phyloP scores from a whole-genome alignment of 2,113 vertebrate genomes.

The Phainopepla nitens region DNA sequence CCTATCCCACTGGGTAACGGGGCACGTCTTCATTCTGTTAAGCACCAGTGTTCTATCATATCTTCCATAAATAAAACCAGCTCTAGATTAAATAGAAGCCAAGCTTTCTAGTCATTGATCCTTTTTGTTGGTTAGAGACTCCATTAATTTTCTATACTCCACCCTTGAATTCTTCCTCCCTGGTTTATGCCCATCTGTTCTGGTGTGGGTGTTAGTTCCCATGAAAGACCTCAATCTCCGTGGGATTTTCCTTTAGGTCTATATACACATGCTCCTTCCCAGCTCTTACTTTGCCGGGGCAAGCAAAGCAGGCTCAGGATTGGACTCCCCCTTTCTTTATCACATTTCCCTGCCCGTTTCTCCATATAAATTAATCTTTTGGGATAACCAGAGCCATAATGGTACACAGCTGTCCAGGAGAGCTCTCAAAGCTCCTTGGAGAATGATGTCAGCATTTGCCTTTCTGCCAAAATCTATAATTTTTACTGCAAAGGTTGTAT shows the following conservation, averaged over 20 bases:
- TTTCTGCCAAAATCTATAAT: not conserved
- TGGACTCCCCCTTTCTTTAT: not conserved
- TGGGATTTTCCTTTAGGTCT: not conserved
- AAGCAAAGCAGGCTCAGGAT: not conserved
- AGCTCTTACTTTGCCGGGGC: not conserved
- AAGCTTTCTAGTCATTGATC: not conserved
- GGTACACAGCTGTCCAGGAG: not conserved
- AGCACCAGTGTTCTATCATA: rapidly evolving
- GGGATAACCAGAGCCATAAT: not conserved
- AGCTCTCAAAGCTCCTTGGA: not conserved
- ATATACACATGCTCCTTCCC: not conserved
- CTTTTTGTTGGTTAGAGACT: not conserved
- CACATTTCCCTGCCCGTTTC: not conserved
- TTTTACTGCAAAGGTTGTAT: not conserved
- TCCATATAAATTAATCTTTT: not conserved
- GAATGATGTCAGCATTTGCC: not conserved
- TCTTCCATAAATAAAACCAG: not conserved
- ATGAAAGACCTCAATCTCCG: not conserved
- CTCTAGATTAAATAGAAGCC: not conserved
- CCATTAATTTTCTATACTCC: not conserved
- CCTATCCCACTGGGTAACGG: not conserved
- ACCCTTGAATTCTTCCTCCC: not conserved
- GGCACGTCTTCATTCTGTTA: not conserved
- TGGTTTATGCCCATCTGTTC: not conserved
- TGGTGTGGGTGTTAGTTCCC: not conserved